These are phyloP conservation scores for Microcebus jonahi DNA, from an alignment of 2,113 vertebrate genomes.

Conservation along the genomic window DNA sequence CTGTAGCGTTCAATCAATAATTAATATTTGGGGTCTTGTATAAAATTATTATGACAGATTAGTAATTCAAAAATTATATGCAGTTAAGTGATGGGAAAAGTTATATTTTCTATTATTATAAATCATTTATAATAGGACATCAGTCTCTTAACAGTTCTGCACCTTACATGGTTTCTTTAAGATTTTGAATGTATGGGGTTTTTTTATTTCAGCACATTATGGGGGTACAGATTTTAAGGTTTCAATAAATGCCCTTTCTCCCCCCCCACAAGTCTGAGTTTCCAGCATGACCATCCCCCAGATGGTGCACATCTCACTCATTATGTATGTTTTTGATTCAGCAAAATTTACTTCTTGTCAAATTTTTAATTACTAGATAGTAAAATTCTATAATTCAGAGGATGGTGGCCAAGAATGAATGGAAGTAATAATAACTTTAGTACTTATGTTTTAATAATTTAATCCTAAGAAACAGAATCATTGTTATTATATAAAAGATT, in stretches of 20 bases:
- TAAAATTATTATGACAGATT: neutral
- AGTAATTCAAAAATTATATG: neutral
- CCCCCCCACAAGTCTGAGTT: too few relatives aligned
- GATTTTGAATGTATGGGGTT: neutral
- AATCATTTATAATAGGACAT: conserved; percentile 36
- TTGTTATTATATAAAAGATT: neutral
- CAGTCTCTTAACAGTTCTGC: neutral
- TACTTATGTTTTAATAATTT: conserved; percentile 44
- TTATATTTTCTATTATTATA: neutral
- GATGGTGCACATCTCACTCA: too few relatives aligned
- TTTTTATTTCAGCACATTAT: too few relatives aligned
- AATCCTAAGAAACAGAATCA: conserved; percentile 59
- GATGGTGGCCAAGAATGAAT: neutral
- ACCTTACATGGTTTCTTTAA: conserved; percentile 28
- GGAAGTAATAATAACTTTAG: conserved; percentile 58
- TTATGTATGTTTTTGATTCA: neutral
- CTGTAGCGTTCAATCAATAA: neutral
- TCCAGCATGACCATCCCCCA: too few relatives aligned
- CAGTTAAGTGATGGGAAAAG: neutral
- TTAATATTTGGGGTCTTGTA: neutral
- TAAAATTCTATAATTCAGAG: neutral
- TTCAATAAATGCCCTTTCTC: too few relatives aligned
- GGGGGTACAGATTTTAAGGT: too few relatives aligned
- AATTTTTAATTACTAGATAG: conserved; percentile 10
- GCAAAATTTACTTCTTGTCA: neutral